phyloP scores from a whole-genome alignment of 2,113 vertebrate species.

The Eulemur rufifrons region DNA sequence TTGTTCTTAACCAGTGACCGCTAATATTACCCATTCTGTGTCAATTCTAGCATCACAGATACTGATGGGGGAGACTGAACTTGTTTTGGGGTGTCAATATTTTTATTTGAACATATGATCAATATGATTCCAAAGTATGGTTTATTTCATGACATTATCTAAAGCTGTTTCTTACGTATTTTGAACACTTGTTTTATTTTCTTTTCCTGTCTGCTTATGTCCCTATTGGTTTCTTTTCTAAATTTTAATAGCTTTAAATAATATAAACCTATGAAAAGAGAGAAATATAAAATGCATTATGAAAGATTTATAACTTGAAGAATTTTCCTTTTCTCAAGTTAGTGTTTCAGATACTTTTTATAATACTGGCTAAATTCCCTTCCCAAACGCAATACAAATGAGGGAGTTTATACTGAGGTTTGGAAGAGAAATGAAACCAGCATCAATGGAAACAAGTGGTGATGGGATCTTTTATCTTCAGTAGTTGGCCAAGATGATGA shows the following conservation, averaged over 20 bases:
- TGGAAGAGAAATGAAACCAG: constrained; percentile 16
- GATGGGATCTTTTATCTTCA: constrained; percentile 25
- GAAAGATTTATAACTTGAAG: background rate
- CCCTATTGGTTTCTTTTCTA: background rate
- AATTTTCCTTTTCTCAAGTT: constrained; percentile 32
- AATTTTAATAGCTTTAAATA: constrained; percentile 7
- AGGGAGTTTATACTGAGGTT: background rate
- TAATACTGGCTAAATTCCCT: constrained; percentile 21
- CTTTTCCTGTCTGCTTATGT: background rate
- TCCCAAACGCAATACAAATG: background rate
- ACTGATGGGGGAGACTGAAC: background rate
- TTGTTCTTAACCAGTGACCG: background rate
- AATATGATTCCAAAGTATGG: background rate
- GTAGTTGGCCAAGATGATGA: background rate
- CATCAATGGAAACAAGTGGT: constrained; percentile 32
- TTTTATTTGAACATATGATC: constrained; percentile 22
- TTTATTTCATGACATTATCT: background rate
- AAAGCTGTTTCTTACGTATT: background rate
- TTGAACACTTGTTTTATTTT: background rate
- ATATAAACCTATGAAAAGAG: background rate
- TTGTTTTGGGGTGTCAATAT: background rate
- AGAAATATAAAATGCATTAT: constrained; percentile 38
- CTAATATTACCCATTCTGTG: background rate
- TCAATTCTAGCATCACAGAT: background rate
- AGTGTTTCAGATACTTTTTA: background rate